Conservation (phyloP, 2,888 invertebrate species). For the Orthonychiurus folsomi region DNA sequence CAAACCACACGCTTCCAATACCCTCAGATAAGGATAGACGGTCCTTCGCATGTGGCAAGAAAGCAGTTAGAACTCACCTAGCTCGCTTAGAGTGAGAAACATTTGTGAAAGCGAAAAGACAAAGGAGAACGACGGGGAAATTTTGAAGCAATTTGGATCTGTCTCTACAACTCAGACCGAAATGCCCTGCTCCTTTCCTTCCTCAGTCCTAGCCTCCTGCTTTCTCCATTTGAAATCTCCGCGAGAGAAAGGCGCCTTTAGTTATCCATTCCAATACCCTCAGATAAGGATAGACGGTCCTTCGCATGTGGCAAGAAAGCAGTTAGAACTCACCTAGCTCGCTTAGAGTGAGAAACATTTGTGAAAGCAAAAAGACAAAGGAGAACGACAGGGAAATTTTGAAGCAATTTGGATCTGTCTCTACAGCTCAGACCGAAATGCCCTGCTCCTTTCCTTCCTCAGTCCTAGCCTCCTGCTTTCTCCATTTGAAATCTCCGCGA, state of each 20-base stretch:
- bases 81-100: too few relatives aligned
- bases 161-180: neutral
- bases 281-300: too few relatives aligned
- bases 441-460: neutral
- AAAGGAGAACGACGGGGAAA: neutral
- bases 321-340: too few relatives aligned
- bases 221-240: too few relatives aligned
- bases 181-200: neutral
- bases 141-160: neutral
- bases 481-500: too few relatives aligned
- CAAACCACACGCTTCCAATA: neutral
- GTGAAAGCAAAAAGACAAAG: neutral
- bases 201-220: neutral
- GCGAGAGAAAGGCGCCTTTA: too few relatives aligned
- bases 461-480: neutral
- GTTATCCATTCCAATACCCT: neutral
- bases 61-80: neutral
- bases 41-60: too few relatives aligned
- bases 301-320: too few relatives aligned
- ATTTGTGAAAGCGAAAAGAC: neutral
- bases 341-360: too few relatives aligned
- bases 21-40: too few relatives aligned
- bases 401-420: neutral
- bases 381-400: neutral
- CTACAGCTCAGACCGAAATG: neutral